A percentile compares a stretch with the other conserved stretches of the same genome.
These are phyloP conservation scores for Graptemys geographica DNA, from an alignment of 2,797 vertebrate species.

Conservation along the genomic window DNA sequence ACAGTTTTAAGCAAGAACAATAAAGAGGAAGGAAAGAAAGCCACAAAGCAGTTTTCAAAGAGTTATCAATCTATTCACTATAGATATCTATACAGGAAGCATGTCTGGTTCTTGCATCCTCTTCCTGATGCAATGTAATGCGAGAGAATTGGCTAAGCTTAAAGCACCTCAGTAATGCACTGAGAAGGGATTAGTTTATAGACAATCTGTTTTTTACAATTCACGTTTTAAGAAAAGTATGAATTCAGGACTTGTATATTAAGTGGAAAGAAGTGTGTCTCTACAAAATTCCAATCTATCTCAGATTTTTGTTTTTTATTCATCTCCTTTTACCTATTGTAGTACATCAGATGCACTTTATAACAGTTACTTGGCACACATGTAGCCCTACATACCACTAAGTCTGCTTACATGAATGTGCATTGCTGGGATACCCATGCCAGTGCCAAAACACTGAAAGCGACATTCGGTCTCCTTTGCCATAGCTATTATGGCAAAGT, in stretches of 20 bases:
- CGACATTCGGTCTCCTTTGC: neutral
- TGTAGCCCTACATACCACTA: neutral
- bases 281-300: neutral
- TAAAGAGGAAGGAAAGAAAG: neutral
- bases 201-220: neutral
- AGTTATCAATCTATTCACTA: neutral
- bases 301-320: neutral
- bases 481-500: neutral
- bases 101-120: neutral
- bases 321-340: neutral
- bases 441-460: accelerated
- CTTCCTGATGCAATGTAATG: neutral
- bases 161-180: neutral
- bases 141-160: neutral
- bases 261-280: neutral
- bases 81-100: accelerated
- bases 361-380: neutral
- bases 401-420: neutral
- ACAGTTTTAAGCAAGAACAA: neutral
- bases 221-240: neutral
- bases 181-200: neutral
- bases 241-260: neutral
- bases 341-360: neutral
- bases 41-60: neutral
- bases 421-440: accelerated